These are phyloP conservation scores for Diarsia mendica DNA, from an alignment of 2,888 invertebrate genomes.

Conservation along the genomic window DNA sequence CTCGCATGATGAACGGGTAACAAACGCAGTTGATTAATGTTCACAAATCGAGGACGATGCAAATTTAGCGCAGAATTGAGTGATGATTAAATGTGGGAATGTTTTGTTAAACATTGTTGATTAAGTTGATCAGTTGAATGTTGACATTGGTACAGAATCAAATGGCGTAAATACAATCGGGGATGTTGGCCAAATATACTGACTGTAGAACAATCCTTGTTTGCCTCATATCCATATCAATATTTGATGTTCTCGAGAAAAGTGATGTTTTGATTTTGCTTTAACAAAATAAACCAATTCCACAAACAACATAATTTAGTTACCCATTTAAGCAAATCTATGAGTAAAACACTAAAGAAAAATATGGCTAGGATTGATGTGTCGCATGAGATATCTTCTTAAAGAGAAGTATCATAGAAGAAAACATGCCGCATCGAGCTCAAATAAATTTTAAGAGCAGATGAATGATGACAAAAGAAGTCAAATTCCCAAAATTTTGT, in stretches of 20 bases:
- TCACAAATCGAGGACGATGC: constrained; percentile 27
- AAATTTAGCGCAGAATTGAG: constrained; percentile 22
- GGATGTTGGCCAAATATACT: constrained; percentile 31
- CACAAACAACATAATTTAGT: background rate
- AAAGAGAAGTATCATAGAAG: background rate
- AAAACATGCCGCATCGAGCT: background rate
- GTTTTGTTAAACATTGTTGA: constrained; percentile 37
- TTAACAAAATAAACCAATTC: constrained; percentile 1
- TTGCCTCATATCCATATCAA: constrained; percentile 13
- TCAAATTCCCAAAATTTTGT: background rate
- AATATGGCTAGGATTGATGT: background rate
- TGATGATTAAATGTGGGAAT: constrained; percentile 42
- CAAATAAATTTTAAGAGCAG: background rate
- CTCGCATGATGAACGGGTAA: constrained; percentile 50
- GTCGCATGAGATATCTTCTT: background rate
- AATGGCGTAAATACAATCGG: constrained; percentile 21
- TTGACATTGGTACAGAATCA: constrained; percentile 5
- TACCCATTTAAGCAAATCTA: no score
- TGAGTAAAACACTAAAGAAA: no score
- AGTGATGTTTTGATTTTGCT: background rate
- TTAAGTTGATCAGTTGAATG: constrained; percentile 40
- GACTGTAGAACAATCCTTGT: background rate
- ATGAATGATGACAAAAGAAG: background rate
- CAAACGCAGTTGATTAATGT: constrained; percentile 41
- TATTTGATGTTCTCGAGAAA: constrained; percentile 5